These are phyloP conservation scores for Prunella himalayana DNA, from an alignment of 2,113 vertebrate genomes.

Conservation along the genomic window DNA sequence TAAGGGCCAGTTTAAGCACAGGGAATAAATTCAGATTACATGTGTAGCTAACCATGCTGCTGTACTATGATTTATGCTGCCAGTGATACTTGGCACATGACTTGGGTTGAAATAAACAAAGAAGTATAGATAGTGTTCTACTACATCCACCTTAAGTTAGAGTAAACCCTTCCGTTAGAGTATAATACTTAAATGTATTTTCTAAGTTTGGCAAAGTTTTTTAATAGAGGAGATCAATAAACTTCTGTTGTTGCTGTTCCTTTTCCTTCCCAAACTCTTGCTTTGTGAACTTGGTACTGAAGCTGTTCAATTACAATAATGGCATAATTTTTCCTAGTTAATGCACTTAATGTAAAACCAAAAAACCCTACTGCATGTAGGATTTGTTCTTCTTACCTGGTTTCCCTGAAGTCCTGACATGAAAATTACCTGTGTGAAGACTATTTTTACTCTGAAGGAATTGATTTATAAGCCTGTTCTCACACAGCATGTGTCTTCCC, in stretches of 20 bases:
- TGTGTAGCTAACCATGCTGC: background rate
- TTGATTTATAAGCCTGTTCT: background rate
- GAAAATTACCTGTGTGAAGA: background rate
- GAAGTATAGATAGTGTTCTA: background rate
- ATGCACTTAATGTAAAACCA: background rate
- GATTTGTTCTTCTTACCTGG: background rate
- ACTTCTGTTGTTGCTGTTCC: background rate
- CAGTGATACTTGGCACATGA: background rate
- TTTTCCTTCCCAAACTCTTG: background rate
- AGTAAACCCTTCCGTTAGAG: background rate
- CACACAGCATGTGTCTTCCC: rapidly evolving
- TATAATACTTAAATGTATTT: background rate
- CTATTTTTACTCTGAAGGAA: background rate
- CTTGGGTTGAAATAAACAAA: background rate
- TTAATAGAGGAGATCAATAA: background rate
- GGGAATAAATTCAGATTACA: background rate
- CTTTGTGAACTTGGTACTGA: background rate
- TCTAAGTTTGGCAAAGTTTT: background rate
- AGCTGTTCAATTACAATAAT: background rate
- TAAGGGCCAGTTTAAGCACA: background rate
- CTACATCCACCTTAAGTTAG: background rate
- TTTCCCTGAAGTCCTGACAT: background rate
- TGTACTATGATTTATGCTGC: background rate
- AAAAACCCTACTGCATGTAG: background rate
- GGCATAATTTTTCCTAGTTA: background rate